These are phyloP conservation scores for Cochlearius cochlearius DNA, from an alignment of 2,113 vertebrate species.

Conservation along the genomic window DNA sequence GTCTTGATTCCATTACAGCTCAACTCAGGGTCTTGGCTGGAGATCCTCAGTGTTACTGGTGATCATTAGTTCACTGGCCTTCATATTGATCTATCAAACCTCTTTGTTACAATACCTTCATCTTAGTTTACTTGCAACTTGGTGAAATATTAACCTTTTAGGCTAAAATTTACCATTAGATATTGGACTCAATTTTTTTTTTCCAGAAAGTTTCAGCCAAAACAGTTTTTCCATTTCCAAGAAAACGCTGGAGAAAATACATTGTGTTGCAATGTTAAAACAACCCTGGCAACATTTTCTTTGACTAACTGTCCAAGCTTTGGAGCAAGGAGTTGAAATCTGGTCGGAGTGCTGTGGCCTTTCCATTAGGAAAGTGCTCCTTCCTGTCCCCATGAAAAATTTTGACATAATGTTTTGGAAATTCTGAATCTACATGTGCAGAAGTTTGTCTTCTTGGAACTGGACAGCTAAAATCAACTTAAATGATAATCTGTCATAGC, in stretches of 20 bases:
- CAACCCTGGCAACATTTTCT: not conserved
- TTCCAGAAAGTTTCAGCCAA: not conserved
- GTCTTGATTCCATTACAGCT: not conserved
- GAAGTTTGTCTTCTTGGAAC: not conserved
- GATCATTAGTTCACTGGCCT: not conserved
- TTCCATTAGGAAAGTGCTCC: not conserved
- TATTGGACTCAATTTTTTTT: not conserved
- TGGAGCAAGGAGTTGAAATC: not conserved
- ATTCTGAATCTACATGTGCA: not conserved
- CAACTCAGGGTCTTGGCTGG: not conserved
- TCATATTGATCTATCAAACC: not conserved
- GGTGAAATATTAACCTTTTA: not conserved
- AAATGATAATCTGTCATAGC: not conserved
- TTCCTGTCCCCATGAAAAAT: not conserved
- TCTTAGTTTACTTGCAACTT: not conserved
- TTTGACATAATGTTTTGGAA: not conserved
- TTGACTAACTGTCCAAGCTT: not conserved
- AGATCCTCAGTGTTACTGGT: not conserved
- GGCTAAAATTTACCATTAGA: not conserved
- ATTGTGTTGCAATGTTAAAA: constrained; percentile 37
- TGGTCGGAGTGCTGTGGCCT: not conserved
- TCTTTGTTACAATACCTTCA: not conserved
- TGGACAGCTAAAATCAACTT: not conserved
- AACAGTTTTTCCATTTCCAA: not conserved
- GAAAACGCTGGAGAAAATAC: not conserved